Evolutionary conservation across 2,797 vertebrate genomes (phyloP), one percentile per base, ranked within the genome.

Genomic region (Heliangelus exortis): DNA sequence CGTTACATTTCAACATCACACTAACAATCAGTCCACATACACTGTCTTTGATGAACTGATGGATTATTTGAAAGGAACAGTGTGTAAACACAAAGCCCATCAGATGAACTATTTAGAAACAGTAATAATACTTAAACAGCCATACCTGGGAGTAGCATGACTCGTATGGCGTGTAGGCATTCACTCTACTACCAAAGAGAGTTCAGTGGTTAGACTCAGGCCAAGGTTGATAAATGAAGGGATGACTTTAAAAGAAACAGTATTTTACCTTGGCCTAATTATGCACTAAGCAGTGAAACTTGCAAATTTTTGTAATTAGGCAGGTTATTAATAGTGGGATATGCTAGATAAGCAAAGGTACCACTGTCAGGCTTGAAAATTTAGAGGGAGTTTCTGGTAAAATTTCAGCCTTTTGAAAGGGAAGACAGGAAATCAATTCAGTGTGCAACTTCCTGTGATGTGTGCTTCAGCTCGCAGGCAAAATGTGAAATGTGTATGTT

Each of bases 141-240:
- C 43, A 39, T 5, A 29, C 10, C 7, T 0, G 1, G 0, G 3
- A 16, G 8, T 21, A 48, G 45, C 18, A 45, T 29, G 25, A 57
- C 9, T 34, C 0, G 0, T 25, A 41, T 19, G 33, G 57, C 28
- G 58, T 61, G 48, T 0, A 57, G 22, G 19, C 31, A 57, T 11
- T 59, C 55, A 50, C 18, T 58, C 41, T 33, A 48, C 72, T 50
- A 31, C 11, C 65, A 47, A 54, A 58, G 10, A 26, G 31, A 72
- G 57, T 26, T 67, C 54, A 28, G 1, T 29, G 77, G 53, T 39
- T 54, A 80, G 36, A 63, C 29, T 61, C 29, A 58, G 84, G 41
- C 21, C 48, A 77, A 77, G 53, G 39, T 87, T 67, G 47, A n/a
- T 5, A 58, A 85, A 66, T 4, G 6, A 75, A 76, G 10, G 36